These are phyloP conservation scores for Butorides virescens DNA, from an alignment of 2,113 vertebrate genomes.

Conservation along the genomic window DNA sequence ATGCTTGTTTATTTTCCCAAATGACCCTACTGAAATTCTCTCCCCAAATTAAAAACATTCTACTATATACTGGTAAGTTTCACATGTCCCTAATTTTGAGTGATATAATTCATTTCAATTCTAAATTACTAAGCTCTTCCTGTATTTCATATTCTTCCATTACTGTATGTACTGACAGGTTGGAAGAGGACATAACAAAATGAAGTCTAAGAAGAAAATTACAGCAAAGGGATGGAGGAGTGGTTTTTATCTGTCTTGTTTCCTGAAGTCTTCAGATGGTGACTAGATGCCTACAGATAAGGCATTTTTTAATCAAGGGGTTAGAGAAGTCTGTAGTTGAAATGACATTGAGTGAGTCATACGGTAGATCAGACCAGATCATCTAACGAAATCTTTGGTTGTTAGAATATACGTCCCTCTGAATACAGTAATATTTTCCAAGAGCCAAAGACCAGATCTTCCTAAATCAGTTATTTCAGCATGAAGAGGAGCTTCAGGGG, in stretches of 20 bases:
- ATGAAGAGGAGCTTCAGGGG: not conserved
- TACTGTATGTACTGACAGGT: not conserved
- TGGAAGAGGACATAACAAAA: not conserved
- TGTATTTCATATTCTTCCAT: not conserved
- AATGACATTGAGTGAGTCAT: constrained; percentile 53
- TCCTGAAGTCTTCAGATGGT: constrained; percentile 36
- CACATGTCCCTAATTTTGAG: not conserved
- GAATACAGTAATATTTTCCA: not conserved
- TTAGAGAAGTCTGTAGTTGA: not conserved
- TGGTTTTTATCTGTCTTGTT: constrained; percentile 9
- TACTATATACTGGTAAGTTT: not conserved
- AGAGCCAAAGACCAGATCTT: not conserved
- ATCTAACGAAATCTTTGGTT: not conserved
- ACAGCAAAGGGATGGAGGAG: not conserved
- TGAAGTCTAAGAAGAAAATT: not conserved
- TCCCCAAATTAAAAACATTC: not conserved
- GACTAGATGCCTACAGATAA: constrained; percentile 68
- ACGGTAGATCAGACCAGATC: not conserved
- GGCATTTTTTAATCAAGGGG: constrained; percentile 40
- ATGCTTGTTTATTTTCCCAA: constrained; percentile 1
- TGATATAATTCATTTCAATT: not conserved
- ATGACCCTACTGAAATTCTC: not conserved
- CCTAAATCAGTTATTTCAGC: not conserved
- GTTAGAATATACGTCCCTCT: not conserved
- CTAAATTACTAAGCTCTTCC: not conserved